Percentiles rank a stretch among this genome's conserved stretches.
These are phyloP conservation scores for Tachuris rubrigastra DNA, from an alignment of 2,113 vertebrate genomes.

Conservation along the genomic window DNA sequence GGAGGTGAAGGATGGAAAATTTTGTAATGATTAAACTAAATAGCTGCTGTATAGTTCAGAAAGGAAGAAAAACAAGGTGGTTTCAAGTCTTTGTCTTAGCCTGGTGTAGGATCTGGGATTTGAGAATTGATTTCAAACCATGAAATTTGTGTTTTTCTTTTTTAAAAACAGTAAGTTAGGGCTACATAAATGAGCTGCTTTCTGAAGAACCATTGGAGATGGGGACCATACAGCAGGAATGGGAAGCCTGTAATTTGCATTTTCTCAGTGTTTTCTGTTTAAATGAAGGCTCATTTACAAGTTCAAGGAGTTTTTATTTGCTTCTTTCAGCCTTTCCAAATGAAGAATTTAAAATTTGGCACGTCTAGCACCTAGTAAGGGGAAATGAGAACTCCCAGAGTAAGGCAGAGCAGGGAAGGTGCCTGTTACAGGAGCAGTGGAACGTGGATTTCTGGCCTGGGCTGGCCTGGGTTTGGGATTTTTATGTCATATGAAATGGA, in stretches of 20 bases:
- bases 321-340: neutral
- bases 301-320: neutral
- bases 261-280: neutral
- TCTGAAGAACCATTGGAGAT: neutral
- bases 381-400: neutral
- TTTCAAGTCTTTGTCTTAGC: neutral
- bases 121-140: neutral
- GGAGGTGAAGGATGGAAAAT: neutral
- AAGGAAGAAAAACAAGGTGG: neutral
- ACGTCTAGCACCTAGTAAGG: fast-evolving
- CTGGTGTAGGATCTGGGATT: neutral
- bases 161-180: neutral
- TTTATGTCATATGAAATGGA: fast-evolving
- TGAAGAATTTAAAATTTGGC: neutral
- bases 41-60: neutral
- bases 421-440: fast-evolving
- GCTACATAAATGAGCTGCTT: neutral
- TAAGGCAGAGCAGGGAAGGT: neutral
- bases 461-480: neutral
- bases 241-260: neutral
- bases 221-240: neutral
- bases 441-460: fast-evolving
- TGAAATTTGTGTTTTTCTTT: neutral
- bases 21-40: conserved; percentile 3
- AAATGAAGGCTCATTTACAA: neutral